Base-by-base conservation (phyloP, 2,888 invertebrate genomes). In the Drosophila greeni region DNA sequence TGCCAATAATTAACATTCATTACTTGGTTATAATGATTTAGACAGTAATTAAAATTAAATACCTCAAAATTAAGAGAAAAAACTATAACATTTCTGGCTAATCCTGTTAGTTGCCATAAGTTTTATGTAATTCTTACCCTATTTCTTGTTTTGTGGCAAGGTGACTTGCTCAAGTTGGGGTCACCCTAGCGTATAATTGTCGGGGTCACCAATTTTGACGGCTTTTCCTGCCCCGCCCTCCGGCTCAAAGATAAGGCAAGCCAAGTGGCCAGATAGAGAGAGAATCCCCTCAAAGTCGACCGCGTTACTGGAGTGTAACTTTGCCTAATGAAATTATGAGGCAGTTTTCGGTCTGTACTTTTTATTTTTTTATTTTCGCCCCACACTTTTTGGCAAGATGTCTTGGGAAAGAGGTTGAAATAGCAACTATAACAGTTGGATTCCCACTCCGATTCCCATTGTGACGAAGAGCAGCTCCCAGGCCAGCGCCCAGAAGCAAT, bases 401-500 rank as follows among this genome's bases (percentile, higher is more conserved):
- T 66, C 66, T 67, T 68, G 43, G 61, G 61, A 61, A 67, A 53
- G 51, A 67, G 66, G 66, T 66, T 52, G 40, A 66, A 47, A 53
- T 49, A 31, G 47, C 36, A 51, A 65, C 61, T 70, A 73, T 52
- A 51, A 52, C 59, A 66, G 70, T 73, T 62, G 47, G 67, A 69
- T 70, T 70, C 71, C 52, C 57, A 53, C 29, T 45, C 45, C 45
- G 45, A 49, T 23, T 18, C 45, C 45, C 29, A 49, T 37, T 51
- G 42, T 33, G 36, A 23, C 47, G 55, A 64, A 56, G 43, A 40
- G 52, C 29, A 29, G 29, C 31, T 59, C 66, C 66, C 59, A 39
- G 29, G 52, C 61, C 53, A 61, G 68, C 70, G 68, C 68, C 75
- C 70, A 73, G 60, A 81, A 81, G 81, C 83, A 81, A 81, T 81